Evolutionary conservation across 2,888 invertebrate genomes (phyloP), one percentile per base, ranked within the genome.

Genomic region (Plusia festucae): DNA sequence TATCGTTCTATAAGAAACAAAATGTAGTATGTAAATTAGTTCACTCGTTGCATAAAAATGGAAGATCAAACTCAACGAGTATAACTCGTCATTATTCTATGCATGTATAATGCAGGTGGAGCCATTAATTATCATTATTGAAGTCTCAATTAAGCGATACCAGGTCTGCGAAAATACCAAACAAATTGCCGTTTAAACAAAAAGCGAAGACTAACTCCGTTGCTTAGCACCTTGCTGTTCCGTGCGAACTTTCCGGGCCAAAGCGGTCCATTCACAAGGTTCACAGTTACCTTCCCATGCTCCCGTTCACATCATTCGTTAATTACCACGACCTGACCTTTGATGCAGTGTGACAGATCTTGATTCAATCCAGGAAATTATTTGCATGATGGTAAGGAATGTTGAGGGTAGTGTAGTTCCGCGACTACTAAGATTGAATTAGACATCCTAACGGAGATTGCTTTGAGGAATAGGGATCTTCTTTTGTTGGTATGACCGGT

Each of bases 241-340:
- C 85, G 82, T 87, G 88, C 78, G 85, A 88, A 87, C 82, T 83
- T 85, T 81, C 82, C 82, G 82, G 58, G 61, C 62, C 79, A 66
- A 78, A 64, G 55, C 68, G 60, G 73, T 70, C 77, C 74, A 82
- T 83, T 83, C 80, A 78, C 69, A 61, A 76, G 65, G 71, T 82
- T 81, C 85, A 90, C 87, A 87, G 89, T 88, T 90, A 84, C 16
- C 76, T 91, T 93, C 93, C 84, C 93, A 93, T 92, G 93, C 84
- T 87, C 92, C 78, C 89, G 87, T 93, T 93, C 93, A 81, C 93
- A 91, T 92, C 92, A 91, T 91, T 87, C 78, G 81, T 80, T 89
- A 87, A 88, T 88, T 86, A 86, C 82, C 73, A 71, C 85, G 85
- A 90, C 91, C 88, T 87, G 90, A 89, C 90, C 91, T 89, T 87